phyloP scores from a whole-genome alignment of 1,140 invertebrate genomes.

The Psix sp. region DNA sequence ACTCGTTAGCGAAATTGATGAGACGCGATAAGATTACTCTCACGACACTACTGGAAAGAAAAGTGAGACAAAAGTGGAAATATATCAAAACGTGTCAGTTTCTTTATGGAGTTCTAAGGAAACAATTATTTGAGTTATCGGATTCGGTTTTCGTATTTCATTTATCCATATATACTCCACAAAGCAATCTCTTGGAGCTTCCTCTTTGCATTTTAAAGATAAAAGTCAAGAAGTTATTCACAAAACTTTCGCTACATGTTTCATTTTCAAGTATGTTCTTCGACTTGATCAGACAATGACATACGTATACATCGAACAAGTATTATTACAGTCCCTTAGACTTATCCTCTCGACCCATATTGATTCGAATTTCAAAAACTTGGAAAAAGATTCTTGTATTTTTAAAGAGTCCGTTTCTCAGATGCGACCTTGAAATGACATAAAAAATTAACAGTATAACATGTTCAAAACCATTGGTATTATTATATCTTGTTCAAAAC shows the following conservation, averaged over 20 bases:
- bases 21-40: too few relatives aligned
- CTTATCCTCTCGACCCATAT: conserved; percentile 48
- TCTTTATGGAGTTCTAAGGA: too few relatives aligned
- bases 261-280: conserved; percentile 47
- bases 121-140: too few relatives aligned
- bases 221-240: conserved; percentile 61
- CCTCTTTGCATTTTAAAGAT: conserved; percentile 44
- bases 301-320: conserved; percentile 44
- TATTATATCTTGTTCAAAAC: too few relatives aligned
- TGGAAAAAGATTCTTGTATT: conserved; percentile 19
- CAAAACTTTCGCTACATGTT: conserved; percentile 47
- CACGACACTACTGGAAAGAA: too few relatives aligned
- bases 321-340: conserved; percentile 50
- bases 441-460: too few relatives aligned
- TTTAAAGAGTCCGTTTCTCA: conserved; percentile 2
- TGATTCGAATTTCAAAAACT: conserved; percentile 46
- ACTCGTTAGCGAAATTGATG: too few relatives aligned
- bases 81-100: too few relatives aligned
- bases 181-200: conserved; percentile 41
- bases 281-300: conserved; percentile 55
- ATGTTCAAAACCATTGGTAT: too few relatives aligned
- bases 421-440: too few relatives aligned
- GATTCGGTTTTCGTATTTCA: too few relatives aligned
- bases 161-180: conserved; percentile 10
- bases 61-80: too few relatives aligned